Percentiles rank a stretch among this genome's conserved stretches.
Evolutionary conservation across 1,140 invertebrate genomes (phyloP).

Genomic region (Pseudomyrmex pallidus): DNA sequence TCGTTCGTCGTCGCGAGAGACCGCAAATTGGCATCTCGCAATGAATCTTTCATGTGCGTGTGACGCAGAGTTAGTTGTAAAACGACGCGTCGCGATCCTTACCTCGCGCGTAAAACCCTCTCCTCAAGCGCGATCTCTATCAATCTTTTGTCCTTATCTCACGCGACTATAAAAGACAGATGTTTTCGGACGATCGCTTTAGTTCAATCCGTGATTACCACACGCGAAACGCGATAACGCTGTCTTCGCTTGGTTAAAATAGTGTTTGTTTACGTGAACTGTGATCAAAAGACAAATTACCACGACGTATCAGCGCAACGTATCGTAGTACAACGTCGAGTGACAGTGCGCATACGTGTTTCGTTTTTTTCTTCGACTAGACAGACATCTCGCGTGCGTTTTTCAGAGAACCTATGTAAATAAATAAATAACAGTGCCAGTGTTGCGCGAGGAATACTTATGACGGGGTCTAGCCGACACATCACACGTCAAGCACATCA

Average conservation of each 20-base stretch:
- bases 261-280: too few species aligned
- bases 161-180: conserved; percentile 78
- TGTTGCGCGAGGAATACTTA: conserved; percentile 76
- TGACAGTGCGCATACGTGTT: neutral
- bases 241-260: neutral
- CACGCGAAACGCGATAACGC: conserved; percentile 13
- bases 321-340: neutral
- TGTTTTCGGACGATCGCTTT: conserved; percentile 64
- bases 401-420: conserved; percentile 24
- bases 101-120: neutral
- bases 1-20: neutral
- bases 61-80: neutral
- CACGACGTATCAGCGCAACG: too few species aligned
- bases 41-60: conserved; percentile 1
- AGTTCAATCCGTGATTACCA: conserved; percentile 67
- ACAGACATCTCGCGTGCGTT: neutral
- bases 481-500: conserved; percentile 71
- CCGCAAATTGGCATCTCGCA: neutral
- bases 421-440: conserved; percentile 44
- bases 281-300: too few species aligned
- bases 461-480: conserved; percentile 78
- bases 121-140: conserved; percentile 30
- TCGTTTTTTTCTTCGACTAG: neutral
- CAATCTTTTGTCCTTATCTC: conserved; percentile 5
- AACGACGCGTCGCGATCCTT: neutral